Percentiles rank a stretch among this genome's conserved stretches.
These are phyloP conservation scores for Phyllotreta cruciferae DNA, from an alignment of 2,888 invertebrate genomes.

Conservation along the genomic window DNA sequence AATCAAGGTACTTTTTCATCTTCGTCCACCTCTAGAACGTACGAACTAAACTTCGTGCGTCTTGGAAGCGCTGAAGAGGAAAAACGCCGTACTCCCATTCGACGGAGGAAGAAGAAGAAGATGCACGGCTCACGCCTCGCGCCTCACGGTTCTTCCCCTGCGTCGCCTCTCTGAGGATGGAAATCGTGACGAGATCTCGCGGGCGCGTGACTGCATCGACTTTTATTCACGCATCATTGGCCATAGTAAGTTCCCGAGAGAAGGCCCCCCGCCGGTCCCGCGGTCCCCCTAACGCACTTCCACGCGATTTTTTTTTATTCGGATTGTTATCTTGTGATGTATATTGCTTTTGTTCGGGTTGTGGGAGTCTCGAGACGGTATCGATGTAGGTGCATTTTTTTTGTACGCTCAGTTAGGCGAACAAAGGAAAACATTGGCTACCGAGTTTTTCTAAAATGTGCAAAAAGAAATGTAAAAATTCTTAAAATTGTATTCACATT, in stretches of 20 bases:
- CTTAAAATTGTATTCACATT: too few species aligned
- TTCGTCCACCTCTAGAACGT: not conserved
- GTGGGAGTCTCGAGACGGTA: slow-evolving; percentile 27
- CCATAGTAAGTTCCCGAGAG: slow-evolving; percentile 40
- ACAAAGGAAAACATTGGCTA: slow-evolving; percentile 10
- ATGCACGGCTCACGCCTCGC: slow-evolving; percentile 26
- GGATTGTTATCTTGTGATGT: slow-evolving; percentile 30
- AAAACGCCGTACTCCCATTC: slow-evolving; percentile 23
- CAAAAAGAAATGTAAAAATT: not conserved
- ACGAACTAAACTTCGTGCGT: slow-evolving; percentile 30
- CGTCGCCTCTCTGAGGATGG: slow-evolving; percentile 18
- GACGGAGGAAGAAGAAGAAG: slow-evolving; percentile 22
- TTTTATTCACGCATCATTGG: slow-evolving; percentile 51
- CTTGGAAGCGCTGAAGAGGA: slow-evolving; percentile 34
- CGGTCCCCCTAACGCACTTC: slow-evolving; percentile 30
- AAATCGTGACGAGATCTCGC: slow-evolving; percentile 49
- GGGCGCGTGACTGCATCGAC: slow-evolving; percentile 49
- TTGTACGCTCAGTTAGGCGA: not conserved
- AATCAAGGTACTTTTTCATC: too few species aligned
- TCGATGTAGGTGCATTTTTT: slow-evolving; percentile 14
- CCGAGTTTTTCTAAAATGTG: not conserved
- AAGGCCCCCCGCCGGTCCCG: slow-evolving; percentile 13
- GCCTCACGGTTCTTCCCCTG: slow-evolving; percentile 24
- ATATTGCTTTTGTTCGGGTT: slow-evolving; percentile 31
- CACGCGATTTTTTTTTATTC: slow-evolving; percentile 16